These are phyloP conservation scores for Masticophis lateralis DNA, from an alignment of 2,797 vertebrate genomes.

Conservation along the genomic window DNA sequence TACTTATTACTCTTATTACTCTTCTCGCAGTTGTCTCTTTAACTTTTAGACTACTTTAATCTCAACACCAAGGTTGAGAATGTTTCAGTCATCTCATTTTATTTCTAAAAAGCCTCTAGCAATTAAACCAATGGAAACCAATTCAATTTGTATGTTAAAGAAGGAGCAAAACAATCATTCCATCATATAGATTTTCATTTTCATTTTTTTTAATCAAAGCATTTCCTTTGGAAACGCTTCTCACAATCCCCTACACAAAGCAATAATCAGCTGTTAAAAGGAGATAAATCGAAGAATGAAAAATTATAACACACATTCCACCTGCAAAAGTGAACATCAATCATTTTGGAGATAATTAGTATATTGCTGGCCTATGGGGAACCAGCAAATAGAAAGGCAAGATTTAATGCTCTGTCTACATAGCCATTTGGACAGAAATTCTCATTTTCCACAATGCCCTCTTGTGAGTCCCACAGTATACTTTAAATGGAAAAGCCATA, in stretches of 20 bases:
- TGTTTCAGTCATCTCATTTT: conserved; percentile 24
- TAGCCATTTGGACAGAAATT: conserved; percentile 30
- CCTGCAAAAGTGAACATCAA: conserved; percentile 58
- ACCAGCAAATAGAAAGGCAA: conserved; percentile 50
- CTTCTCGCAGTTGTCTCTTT: conserved; percentile 26
- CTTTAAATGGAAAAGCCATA: conserved; percentile 33
- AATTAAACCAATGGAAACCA: conserved; percentile 11
- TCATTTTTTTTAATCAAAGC: not conserved
- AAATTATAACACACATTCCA: conserved; percentile 56
- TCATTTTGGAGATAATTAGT: conserved; percentile 62
- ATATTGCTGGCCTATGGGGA: conserved; percentile 51
- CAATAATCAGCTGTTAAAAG: conserved; percentile 59
- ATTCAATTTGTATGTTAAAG: conserved; percentile 23
- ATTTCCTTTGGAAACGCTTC: conserved; percentile 54
- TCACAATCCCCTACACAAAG: conserved; percentile 46
- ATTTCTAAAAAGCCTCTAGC: conserved; percentile 34
- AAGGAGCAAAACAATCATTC: conserved; percentile 34
- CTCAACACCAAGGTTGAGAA: conserved; percentile 27
- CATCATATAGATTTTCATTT: not conserved
- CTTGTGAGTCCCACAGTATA: conserved; percentile 28
- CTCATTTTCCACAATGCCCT: conserved; percentile 27
- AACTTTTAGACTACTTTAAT: conserved; percentile 42
- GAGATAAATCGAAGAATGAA: conserved; percentile 66
- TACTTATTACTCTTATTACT: not conserved
- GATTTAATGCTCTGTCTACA: conserved; percentile 46